Conservation (phyloP, 2,888 invertebrate genomes). For the Pyrgus malvae region DNA sequence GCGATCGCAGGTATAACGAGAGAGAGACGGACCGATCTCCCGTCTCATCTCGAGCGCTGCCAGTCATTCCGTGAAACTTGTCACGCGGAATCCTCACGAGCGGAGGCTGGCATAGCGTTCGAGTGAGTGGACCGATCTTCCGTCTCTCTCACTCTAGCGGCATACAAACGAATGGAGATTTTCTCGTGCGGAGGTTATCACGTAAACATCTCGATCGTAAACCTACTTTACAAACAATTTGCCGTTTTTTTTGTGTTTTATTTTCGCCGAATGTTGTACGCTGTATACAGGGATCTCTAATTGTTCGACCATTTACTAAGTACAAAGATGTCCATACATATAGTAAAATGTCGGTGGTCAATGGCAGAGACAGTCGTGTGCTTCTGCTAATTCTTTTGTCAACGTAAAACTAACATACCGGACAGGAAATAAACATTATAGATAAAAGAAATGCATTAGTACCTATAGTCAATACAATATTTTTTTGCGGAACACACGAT, state of each 20-base stretch:
- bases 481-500: neutral
- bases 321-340: neutral
- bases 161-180: too few relatives aligned
- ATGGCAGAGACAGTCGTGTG: neutral
- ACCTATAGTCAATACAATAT: neutral
- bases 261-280: neutral
- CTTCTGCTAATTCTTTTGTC: neutral
- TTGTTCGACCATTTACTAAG: neutral
- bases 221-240: too few relatives aligned
- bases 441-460: neutral
- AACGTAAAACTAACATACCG: neutral
- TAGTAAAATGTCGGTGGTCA: neutral
- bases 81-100: too few relatives aligned
- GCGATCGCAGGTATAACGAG: too few relatives aligned
- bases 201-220: too few relatives aligned
- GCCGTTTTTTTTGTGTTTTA: neutral
- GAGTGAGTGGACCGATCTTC: too few relatives aligned
- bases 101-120: too few relatives aligned
- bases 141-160: too few relatives aligned
- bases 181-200: too few relatives aligned
- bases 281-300: neutral
- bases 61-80: too few relatives aligned
- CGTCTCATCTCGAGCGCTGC: too few relatives aligned
- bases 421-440: neutral
- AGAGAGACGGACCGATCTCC: too few relatives aligned